Evolutionary conservation across 2,797 vertebrate genomes (phyloP).

Genomic region (Lophotriccus pileatus): DNA sequence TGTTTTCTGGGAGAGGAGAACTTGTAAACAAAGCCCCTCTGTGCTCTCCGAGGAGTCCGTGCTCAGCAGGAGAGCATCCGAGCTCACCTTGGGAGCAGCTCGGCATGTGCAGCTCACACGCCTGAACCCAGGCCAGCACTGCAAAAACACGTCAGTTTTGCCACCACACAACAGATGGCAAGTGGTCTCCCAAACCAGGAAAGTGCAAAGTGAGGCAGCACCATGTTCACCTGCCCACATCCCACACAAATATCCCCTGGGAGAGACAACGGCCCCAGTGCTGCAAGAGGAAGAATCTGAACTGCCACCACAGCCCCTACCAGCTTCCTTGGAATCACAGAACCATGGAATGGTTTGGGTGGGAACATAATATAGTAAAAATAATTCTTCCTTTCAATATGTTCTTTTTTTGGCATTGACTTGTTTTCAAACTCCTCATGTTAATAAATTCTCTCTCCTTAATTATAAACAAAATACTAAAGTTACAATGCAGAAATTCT

Average conservation of each 20-base stretch:
- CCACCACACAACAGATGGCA: background rate
- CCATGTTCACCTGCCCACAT: background rate
- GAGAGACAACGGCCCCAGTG: accelerated
- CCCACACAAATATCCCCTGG: accelerated
- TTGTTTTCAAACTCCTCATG: background rate
- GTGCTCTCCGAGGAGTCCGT: background rate
- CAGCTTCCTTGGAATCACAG: background rate
- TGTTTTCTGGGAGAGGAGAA: constrained; percentile 1
- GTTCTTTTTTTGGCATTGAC: background rate
- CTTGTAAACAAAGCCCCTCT: background rate
- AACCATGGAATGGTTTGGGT: background rate
- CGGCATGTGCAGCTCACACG: accelerated
- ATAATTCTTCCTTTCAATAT: background rate
- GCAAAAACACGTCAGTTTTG: accelerated
- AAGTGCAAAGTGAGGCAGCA: background rate
- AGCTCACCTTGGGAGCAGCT: background rate
- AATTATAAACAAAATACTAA: background rate
- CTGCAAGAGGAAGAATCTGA: background rate
- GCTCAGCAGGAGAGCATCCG: background rate
- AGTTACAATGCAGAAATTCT: background rate
- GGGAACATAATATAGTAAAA: background rate
- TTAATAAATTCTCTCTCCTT: background rate
- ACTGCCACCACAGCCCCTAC: background rate
- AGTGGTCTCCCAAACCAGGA: background rate
- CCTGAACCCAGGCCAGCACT: accelerated